Evolutionary conservation across 2,888 invertebrate genomes (phyloP).

Genomic region (Dryocosmus kuriphilus): DNA sequence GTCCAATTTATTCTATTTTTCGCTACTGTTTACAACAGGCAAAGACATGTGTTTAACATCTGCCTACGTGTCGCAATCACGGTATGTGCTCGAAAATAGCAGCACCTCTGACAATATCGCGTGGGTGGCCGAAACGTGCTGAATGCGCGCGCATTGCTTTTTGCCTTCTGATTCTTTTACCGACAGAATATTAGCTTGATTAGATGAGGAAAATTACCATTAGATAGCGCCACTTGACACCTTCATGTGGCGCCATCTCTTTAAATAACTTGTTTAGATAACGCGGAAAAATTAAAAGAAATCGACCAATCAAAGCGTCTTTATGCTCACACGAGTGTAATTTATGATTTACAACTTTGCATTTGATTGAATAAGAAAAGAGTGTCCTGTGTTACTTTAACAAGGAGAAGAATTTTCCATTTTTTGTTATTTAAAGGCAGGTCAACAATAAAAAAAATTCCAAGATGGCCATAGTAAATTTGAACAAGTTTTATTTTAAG

Average conservation of each 20-base stretch:
- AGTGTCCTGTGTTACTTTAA: not conserved
- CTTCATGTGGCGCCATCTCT: constrained; percentile 1
- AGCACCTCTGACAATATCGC: constrained; percentile 28
- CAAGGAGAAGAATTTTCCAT: not conserved
- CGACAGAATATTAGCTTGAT: constrained; percentile 20
- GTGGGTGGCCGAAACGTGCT: constrained; percentile 40
- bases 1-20: constrained; percentile 41
- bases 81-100: constrained; percentile 45
- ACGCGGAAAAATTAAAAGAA: not conserved
- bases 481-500: too few relatives aligned
- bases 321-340: not conserved
- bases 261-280: not conserved
- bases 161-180: constrained; percentile 19
- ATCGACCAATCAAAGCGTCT: not conserved
- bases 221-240: constrained; percentile 18
- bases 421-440: not conserved
- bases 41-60: constrained; percentile 46
- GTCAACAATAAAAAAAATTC: not conserved
- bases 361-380: not conserved
- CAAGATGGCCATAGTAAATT: too few relatives aligned
- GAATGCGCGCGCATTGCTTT: constrained; percentile 10
- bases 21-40: constrained; percentile 39
- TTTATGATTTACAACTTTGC: not conserved
- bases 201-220: not conserved
- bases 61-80: constrained; percentile 44